Evolutionary conservation across 2,797 vertebrate genomes (phyloP).

Genomic region (Scomberomorus guttatus): DNA sequence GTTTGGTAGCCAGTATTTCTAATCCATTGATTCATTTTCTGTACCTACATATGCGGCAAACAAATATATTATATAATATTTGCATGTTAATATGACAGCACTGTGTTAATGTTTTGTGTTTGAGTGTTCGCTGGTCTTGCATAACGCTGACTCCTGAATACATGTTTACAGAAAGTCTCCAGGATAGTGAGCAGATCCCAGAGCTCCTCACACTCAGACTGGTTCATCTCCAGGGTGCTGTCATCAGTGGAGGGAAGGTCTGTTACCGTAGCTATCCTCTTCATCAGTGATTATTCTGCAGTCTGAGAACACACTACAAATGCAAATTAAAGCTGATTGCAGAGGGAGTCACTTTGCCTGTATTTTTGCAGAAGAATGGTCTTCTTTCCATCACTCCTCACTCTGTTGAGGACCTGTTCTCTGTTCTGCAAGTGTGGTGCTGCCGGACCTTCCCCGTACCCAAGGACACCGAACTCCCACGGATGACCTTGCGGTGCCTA

Average conservation of each 20-base stretch:
- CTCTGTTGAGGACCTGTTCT: slow-evolving; percentile 90
- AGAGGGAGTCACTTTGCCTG: neutral
- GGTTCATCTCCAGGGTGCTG: slow-evolving; percentile 92
- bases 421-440: slow-evolving; percentile 86
- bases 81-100: neutral
- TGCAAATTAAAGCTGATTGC: neutral
- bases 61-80: neutral
- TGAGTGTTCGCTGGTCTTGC: neutral
- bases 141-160: slow-evolving; percentile 28
- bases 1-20: neutral
- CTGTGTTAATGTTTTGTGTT: neutral
- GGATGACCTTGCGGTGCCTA: slow-evolving; percentile 84
- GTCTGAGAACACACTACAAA: slow-evolving; percentile 18
- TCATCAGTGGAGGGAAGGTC: slow-evolving; percentile 94
- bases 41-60: neutral
- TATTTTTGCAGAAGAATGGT: slow-evolving; percentile 88
- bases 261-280: slow-evolving; percentile 5
- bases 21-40: neutral
- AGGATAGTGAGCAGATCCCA: slow-evolving; percentile 84
- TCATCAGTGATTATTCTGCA: neutral
- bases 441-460: slow-evolving; percentile 48
- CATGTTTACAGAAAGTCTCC: slow-evolving; percentile 86
- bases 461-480: slow-evolving; percentile 75
- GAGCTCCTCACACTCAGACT: slow-evolving; percentile 87
- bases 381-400: slow-evolving; percentile 87